Base-by-base conservation (phyloP, 2,888 invertebrate species). In the Cremastinae sp. region DNA sequence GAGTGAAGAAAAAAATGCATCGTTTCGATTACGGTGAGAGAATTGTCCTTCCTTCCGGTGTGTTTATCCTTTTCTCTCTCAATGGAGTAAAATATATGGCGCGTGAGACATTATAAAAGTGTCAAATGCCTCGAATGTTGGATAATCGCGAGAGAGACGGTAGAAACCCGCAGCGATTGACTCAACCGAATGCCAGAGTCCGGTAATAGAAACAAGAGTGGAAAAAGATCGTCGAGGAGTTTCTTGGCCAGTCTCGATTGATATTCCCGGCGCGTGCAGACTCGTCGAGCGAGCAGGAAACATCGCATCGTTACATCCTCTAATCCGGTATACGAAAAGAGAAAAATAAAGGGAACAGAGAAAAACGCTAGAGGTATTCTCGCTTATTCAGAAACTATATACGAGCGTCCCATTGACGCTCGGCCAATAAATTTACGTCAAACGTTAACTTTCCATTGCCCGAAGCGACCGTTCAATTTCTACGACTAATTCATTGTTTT, bases 391-490 rank as follows among this genome's bases (percentile, higher is more conserved):
- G 74, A 70, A 75, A 70, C 45, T 9, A 45, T n/a, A n/a, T n/a
- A 36, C 14, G 16, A 59, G 64, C 36, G 43, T 53, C 53, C 14
- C 47, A 1, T 9, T 38, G 47, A 54, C 34, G 49, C 20, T 28
- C 28, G 28, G 36, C n/a, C n/a, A 38, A 56, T 58, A 70, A 51
- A 56, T 58, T 62, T 56, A 64, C 59, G 38, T 59, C 28, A 18
- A 53, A 59, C 38, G 22, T 18, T 47, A 12, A 58, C 70, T 75
- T 75, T 75, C 74, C 75, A 70, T 66, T 61, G 49, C 54, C 61
- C 53, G 14, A 12, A 12, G 49, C 49, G 38, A 22, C 5, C 49
- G 28, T 38, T 0, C 34, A 54, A 70, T 53, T 58, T 64, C 47
- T 8, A 34, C 12, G 36, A 53, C 22, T 70, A 62, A 47, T 49